These are phyloP conservation scores for Cebidichthys violaceus DNA, from an alignment of 2,113 vertebrate genomes.

Conservation along the genomic window DNA sequence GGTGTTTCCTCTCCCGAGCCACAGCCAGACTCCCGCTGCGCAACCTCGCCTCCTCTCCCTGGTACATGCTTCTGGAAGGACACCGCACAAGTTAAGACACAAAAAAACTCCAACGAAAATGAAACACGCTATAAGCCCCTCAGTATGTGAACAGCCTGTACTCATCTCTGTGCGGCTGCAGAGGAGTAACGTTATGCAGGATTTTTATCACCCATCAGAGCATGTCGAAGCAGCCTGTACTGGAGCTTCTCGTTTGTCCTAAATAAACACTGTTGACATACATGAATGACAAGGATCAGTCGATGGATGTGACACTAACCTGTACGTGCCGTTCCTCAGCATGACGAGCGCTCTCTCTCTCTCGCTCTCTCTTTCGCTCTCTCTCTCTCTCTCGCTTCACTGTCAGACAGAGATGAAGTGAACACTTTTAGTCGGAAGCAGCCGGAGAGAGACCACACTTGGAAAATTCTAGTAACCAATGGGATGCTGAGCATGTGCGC, in stretches of 20 bases:
- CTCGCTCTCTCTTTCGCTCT: slow-evolving; percentile 3
- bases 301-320: slow-evolving; percentile 72
- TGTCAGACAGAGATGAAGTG: slow-evolving; percentile 71
- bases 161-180: slow-evolving; percentile 22
- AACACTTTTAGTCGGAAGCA: slow-evolving; percentile 68
- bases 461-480: slow-evolving; percentile 85
- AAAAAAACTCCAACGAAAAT: slow-evolving; percentile 30
- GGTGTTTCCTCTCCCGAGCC: slow-evolving; percentile 79
- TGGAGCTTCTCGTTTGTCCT: neutral
- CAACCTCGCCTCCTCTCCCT: slow-evolving; percentile 78
- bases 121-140: neutral
- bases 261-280: neutral
- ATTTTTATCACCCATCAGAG: slow-evolving; percentile 32
- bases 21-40: slow-evolving; percentile 69
- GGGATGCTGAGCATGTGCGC: slow-evolving; percentile 75
- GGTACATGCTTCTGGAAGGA: slow-evolving; percentile 77
- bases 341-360: slow-evolving; percentile 65
- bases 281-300: neutral
- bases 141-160: neutral
- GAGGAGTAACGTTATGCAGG: slow-evolving; percentile 24
- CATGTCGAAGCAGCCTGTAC: slow-evolving; percentile 16
- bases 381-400: slow-evolving; percentile 16
- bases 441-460: slow-evolving; percentile 74
- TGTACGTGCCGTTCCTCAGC: slow-evolving; percentile 79
- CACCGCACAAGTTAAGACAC: slow-evolving; percentile 71